These are phyloP conservation scores for Apodemus sylvaticus DNA, from an alignment of 2,113 vertebrate species.

Conservation along the genomic window DNA sequence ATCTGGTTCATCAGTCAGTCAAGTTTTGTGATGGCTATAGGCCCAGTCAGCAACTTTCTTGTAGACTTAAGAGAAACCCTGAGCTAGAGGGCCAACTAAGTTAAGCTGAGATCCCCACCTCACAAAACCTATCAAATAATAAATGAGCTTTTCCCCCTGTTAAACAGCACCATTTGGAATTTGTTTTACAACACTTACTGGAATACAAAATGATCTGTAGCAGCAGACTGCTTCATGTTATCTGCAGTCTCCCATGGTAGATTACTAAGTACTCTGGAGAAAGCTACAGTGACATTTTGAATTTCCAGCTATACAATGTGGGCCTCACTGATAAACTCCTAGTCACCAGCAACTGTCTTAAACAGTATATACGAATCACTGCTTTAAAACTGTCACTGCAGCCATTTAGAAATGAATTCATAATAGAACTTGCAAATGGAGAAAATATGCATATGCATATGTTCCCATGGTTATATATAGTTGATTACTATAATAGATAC, in stretches of 20 bases:
- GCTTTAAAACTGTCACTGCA: background rate
- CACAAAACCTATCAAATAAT: background rate
- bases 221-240: background rate
- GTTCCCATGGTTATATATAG: background rate
- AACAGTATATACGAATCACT: background rate
- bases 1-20: background rate
- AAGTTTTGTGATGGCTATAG: background rate
- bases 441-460: background rate
- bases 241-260: background rate
- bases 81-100: background rate
- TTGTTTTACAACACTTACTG: background rate
- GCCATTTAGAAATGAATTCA: background rate
- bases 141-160: background rate
- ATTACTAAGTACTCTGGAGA: background rate
- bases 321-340: background rate
- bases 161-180: background rate
- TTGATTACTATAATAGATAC: background rate
- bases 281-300: background rate
- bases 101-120: background rate
- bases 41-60: background rate
- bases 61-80: background rate
- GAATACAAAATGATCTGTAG: background rate
- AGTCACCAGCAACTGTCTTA: background rate
- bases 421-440: conserved; percentile 10
- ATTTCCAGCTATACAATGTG: background rate